These are phyloP conservation scores for Platanista minor DNA, from an alignment of 2,113 vertebrate species.

Conservation along the genomic window DNA sequence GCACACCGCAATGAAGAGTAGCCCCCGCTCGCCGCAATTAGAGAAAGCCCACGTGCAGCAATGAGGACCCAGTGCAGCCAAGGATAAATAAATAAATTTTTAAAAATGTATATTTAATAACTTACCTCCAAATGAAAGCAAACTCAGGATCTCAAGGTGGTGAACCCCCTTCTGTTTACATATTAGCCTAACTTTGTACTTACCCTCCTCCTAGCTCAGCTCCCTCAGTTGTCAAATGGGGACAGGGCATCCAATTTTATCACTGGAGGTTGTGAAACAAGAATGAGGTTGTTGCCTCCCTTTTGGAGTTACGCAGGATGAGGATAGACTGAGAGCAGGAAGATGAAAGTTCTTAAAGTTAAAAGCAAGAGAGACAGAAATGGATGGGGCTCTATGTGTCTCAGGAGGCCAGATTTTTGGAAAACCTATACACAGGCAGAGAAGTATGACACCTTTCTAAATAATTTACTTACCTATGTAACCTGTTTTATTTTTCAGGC, in stretches of 20 bases:
- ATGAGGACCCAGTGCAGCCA: too few species aligned
- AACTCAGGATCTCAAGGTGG: not conserved
- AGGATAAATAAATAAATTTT: too few species aligned
- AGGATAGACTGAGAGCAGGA: not conserved
- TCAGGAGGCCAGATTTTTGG: not conserved
- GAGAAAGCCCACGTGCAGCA: too few species aligned
- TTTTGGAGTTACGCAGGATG: not conserved
- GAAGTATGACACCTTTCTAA: not conserved
- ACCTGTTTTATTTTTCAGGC: not conserved
- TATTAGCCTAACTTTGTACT: not conserved
- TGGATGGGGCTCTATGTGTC: not conserved
- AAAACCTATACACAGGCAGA: not conserved
- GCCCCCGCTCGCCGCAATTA: too few species aligned
- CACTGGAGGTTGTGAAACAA: not conserved
- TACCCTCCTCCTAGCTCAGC: not conserved
- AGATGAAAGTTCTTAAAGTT: not conserved
- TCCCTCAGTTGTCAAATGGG: not conserved
- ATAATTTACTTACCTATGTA: not conserved
- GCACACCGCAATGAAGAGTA: too few species aligned
- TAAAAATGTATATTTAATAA: not conserved
- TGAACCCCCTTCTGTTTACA: not conserved
- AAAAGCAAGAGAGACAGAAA: slow-evolving; percentile 21
- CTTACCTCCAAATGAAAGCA: not conserved
- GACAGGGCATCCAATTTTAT: not conserved
- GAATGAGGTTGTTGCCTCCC: not conserved